These are phyloP conservation scores for Falco concolor DNA, from an alignment of 2,797 vertebrate species.

Conservation along the genomic window DNA sequence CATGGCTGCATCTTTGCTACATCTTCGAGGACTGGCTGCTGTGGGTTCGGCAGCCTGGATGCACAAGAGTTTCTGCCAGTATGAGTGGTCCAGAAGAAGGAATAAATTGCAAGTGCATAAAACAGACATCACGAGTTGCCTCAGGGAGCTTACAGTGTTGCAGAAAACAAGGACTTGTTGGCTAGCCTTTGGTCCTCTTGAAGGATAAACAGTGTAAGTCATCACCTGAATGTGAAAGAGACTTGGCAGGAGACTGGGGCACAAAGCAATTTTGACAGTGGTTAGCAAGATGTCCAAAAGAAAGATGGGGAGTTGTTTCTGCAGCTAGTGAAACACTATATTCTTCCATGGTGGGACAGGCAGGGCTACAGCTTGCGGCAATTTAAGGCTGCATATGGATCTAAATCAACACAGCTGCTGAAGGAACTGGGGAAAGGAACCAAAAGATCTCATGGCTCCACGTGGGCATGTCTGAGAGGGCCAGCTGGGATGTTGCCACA, in stretches of 20 bases:
- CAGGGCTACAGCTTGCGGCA: neutral
- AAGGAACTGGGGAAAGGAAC: neutral
- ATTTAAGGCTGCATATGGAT: neutral
- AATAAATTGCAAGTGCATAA: neutral
- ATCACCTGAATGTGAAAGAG: neutral
- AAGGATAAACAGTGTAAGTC: neutral
- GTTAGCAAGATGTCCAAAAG: slow-evolving; percentile 10
- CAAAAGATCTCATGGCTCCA: neutral
- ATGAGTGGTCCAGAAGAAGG: rapidly evolving
- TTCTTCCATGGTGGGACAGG: neutral
- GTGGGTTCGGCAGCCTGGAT: neutral
- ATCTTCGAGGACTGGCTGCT: neutral
- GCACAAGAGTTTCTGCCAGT: neutral
- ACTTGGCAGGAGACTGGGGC: neutral
- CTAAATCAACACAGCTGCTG: neutral
- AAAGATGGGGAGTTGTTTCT: slow-evolving; percentile 7
- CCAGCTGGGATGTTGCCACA: neutral
- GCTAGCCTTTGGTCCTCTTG: neutral
- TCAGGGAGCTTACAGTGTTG: neutral
- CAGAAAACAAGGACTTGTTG: neutral
- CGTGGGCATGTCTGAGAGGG: neutral
- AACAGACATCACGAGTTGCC: neutral
- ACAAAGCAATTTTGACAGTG: neutral
- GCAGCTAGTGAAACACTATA: neutral
- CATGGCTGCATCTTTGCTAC: no score